Conservation (phyloP, 2,113 vertebrate genomes). For the Tamias sibiricus region DNA sequence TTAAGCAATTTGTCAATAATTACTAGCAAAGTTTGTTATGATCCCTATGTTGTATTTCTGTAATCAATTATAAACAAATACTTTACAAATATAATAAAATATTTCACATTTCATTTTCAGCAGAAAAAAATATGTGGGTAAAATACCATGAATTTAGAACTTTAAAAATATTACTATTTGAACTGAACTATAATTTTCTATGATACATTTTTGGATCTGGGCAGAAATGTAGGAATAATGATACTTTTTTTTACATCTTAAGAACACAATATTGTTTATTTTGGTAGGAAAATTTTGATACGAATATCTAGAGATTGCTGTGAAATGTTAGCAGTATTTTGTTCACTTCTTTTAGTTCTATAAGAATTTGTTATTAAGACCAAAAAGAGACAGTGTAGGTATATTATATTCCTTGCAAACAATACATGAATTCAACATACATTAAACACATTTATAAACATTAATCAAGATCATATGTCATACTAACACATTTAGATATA, state of each 20-base stretch:
- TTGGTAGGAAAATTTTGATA: background rate
- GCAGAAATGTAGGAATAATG: background rate
- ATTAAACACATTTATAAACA: too few species aligned
- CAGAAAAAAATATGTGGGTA: background rate
- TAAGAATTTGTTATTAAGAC: background rate
- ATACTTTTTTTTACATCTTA: background rate
- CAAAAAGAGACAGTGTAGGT: background rate
- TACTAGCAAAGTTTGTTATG: background rate
- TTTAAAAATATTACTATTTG: background rate
- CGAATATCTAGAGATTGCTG: background rate
- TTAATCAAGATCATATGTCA: too few species aligned
- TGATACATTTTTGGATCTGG: background rate
- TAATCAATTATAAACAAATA: background rate
- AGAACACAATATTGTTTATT: background rate
- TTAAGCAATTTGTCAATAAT: background rate
- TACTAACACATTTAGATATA: background rate
- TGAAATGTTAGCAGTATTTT: background rate
- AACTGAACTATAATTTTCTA: background rate
- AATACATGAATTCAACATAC: too few species aligned
- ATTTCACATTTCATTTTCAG: background rate
- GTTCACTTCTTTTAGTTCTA: background rate
- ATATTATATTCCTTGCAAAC: background rate
- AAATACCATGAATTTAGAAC: background rate
- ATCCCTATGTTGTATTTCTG: background rate
- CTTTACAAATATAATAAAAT: background rate